Conservation (phyloP, 2,888 invertebrate species). For the Gryllus longicercus region DNA sequence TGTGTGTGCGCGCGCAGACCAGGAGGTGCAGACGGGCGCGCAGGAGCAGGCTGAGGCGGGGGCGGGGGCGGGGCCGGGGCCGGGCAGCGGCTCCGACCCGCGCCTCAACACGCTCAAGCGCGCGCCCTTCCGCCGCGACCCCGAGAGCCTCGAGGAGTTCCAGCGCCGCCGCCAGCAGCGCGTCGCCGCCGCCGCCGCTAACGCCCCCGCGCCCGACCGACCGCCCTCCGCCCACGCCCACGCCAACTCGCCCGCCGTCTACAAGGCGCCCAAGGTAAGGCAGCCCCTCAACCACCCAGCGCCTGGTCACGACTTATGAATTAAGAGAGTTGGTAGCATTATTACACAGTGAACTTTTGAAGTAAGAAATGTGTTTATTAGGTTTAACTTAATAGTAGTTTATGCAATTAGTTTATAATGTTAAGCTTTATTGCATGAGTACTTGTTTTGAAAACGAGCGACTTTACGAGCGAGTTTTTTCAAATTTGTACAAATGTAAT, state of each 20-base stretch:
- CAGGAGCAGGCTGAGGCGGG: not conserved
- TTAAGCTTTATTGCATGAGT: no score
- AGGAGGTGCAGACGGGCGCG: constrained; percentile 39
- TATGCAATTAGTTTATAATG: no score
- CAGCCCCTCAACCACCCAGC: no score
- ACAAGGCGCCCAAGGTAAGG: not conserved
- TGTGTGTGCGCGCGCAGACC: constrained; percentile 35
- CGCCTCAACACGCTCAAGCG: constrained; percentile 18
- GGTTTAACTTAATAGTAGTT: no score
- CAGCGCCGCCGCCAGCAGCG: not conserved
- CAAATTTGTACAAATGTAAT: no score
- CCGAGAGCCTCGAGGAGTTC: not conserved
- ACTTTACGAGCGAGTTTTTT: no score
- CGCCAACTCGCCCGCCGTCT: not conserved
- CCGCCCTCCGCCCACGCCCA: not conserved
- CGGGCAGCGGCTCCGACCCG: not conserved
- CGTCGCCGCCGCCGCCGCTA: not conserved
- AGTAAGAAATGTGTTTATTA: no score
- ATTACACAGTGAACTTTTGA: no score
- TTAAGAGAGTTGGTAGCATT: no score
- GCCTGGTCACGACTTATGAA: no score
- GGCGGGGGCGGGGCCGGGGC: not conserved
- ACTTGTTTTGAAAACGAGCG: no score
- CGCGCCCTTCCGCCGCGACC: not conserved
- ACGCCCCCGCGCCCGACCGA: not conserved